A percentile compares a stretch with the other conserved stretches of the same genome.
These are phyloP conservation scores for Dipodomys stephensi DNA, from an alignment of 2,113 vertebrate genomes.

Conservation along the genomic window DNA sequence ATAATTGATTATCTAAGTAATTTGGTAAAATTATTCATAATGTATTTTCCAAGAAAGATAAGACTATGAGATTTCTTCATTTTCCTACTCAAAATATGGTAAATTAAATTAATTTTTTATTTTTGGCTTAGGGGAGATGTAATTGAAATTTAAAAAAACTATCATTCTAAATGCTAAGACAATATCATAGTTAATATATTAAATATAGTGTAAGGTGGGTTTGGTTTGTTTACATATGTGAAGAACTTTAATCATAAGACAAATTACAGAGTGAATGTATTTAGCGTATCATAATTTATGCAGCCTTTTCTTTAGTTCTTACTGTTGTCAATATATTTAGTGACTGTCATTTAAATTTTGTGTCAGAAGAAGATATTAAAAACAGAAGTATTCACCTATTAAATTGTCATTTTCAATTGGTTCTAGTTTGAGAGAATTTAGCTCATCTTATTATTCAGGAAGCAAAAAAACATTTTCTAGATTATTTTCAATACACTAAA, in stretches of 20 bases:
- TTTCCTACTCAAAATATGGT: neutral
- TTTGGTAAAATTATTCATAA: constrained; percentile 43
- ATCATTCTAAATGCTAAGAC: constrained; percentile 14
- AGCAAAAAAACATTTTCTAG: constrained; percentile 77
- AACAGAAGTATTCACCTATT: constrained; percentile 56
- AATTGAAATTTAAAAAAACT: neutral
- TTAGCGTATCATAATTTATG: neutral
- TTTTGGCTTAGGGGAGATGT: neutral
- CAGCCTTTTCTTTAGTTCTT: neutral
- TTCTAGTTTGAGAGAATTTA: constrained; percentile 11
- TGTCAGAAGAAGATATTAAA: constrained; percentile 49
- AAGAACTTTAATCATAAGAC: neutral
- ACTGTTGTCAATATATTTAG: neutral
- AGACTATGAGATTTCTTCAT: constrained; percentile 7
- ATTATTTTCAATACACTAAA: constrained; percentile 84
- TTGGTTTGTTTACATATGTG: neutral
- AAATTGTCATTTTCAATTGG: constrained; percentile 40
- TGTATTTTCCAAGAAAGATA: neutral
- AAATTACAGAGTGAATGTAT: neutral
- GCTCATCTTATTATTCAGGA: neutral
- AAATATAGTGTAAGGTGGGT: neutral
- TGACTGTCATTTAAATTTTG: neutral
- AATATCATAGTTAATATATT: neutral
- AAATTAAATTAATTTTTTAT: constrained; percentile 15
- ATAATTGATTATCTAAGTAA: neutral